Base-by-base conservation (phyloP, 2,113 vertebrate species). In the Brachyistius frenatus region DNA sequence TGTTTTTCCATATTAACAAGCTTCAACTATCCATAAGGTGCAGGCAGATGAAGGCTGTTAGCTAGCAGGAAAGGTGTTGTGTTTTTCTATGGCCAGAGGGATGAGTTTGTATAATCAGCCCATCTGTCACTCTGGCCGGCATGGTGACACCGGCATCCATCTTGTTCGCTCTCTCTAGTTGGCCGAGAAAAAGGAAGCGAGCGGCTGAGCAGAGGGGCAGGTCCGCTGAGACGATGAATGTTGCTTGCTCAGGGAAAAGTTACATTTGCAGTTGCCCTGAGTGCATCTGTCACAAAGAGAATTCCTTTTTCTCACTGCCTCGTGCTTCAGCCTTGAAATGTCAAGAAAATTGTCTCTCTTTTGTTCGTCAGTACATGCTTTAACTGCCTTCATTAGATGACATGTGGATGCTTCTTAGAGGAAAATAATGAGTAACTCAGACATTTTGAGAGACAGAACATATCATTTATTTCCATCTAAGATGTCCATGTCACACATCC, bases 41-140 rank as follows among this genome's bases (percentile, higher is more conserved):
- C 66, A 80, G 74, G 66, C 71, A 88, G 77, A 85, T 82, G 72
- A 91, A 78, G 58, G 83, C 80, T 68, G 54, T 88, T 88, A 86
- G 77, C 73, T 73, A 41, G 23, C 61, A 74, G 84, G 71, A 73
- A 60, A 86, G 85, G 84, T 88, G 85, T 80, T 86, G 74, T 86
- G 80, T 71, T 90, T 85, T 83, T 86, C 65, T 71, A 23, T 33
- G 66, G 70, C 84, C 58, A 46, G 77, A 86, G 85, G 83, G 80
- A 91, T 87, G 87, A 78, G 82, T 81, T 87, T 81, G 60, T 89
- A 78, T 91, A 88, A 94, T 90, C 84, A 73, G 85, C 85, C 89
- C 88, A 93, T 95, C 91, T 91, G 89, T 93, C 93, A 93, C 74
- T 71, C 50, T 5, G 78, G 76, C 87, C 89, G 60, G 52, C 37